phyloP scores from a whole-genome alignment of 1,140 invertebrate genomes.

The Tetramorium parvispinum region DNA sequence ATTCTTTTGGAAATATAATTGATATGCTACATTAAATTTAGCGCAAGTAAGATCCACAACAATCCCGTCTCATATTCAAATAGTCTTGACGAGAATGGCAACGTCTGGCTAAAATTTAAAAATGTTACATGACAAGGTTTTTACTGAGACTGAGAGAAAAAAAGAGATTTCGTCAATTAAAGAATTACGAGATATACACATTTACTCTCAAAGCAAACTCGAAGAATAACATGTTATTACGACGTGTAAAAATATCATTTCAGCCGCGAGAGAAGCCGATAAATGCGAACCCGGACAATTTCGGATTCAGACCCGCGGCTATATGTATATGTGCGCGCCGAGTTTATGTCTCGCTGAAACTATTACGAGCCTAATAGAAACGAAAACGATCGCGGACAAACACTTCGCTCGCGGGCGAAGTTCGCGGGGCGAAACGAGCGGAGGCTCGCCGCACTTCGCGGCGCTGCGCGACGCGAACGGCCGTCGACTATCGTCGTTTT shows the following conservation, averaged over 20 bases:
- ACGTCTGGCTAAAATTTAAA: slow-evolving; percentile 19
- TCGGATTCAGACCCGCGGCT: slow-evolving; percentile 25
- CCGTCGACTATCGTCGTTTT: slow-evolving; percentile 75
- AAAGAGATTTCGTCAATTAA: not conserved
- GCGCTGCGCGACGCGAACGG: slow-evolving; percentile 47
- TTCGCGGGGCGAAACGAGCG: slow-evolving; percentile 20
- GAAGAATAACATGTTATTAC: slow-evolving; percentile 14
- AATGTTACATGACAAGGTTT: slow-evolving; percentile 6
- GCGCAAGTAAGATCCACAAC: slow-evolving; percentile 32
- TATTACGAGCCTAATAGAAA: slow-evolving; percentile 63
- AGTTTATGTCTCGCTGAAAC: slow-evolving; percentile 47
- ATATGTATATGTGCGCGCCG: not conserved
- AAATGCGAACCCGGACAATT: slow-evolving; percentile 24
- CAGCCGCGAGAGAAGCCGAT: not conserved
- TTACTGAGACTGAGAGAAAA: not conserved
- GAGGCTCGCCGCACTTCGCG: too few species aligned
- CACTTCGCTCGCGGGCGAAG: slow-evolving; percentile 6
- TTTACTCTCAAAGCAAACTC: not conserved
- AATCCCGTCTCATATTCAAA: slow-evolving; percentile 56
- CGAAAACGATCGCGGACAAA: slow-evolving; percentile 35
- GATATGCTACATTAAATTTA: slow-evolving; percentile 60
- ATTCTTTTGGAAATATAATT: slow-evolving; percentile 41
- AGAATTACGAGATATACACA: not conserved
- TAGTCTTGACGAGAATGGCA: slow-evolving; percentile 30
- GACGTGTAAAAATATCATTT: slow-evolving; percentile 11